Evolutionary conservation across 2,113 vertebrate genomes (phyloP), one percentile per base, ranked within the genome.

Genomic region (Sander vitreus): DNA sequence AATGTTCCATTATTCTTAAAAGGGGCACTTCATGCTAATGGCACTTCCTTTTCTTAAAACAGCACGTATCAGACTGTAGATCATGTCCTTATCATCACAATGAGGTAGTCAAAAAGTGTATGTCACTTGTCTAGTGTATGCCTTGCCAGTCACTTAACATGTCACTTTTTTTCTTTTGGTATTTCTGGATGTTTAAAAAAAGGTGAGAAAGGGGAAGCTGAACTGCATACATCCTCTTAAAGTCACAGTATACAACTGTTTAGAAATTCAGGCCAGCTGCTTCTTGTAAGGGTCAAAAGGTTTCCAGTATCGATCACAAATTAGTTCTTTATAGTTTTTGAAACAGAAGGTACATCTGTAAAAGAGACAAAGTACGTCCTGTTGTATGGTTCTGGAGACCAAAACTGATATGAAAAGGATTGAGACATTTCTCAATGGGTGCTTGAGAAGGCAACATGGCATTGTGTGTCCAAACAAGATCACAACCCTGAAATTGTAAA

Each of bases 1-100:
- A 54, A 68, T 54, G 79, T 76, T 86, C 60, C 83, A 47, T 30
- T 55, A 21, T 23, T 71, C 39, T 78, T 78, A 23, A 53, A 65
- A 84, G 77, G 68, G 88, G 47, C 58, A 47, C 81, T 74, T 83
- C 63, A 70, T 83, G 70, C 30, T 58, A 9, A 50, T 0, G 0
- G 4, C 39, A 59, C 25, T 23, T 53, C 16, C 45, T 67, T 12
- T 27, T 74, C 68, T 73, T 43, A 48, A 80, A 81, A 57, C 16
- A 25, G 2, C 5, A 16, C 3, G 55, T 25, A 55, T 71, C 50
- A 68, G 48, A 67, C 25, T 5, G 8, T 25, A 45, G 14, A 10
- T 30, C 3, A 65, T 43, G 3, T 33, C 15, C 7, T 18, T 45
- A 23, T 39, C 1, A 2, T 12, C 1, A 19, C 5, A 0, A 1